These are phyloP conservation scores for Rutilus rutilus DNA, from an alignment of 2,113 vertebrate genomes.

Conservation along the genomic window DNA sequence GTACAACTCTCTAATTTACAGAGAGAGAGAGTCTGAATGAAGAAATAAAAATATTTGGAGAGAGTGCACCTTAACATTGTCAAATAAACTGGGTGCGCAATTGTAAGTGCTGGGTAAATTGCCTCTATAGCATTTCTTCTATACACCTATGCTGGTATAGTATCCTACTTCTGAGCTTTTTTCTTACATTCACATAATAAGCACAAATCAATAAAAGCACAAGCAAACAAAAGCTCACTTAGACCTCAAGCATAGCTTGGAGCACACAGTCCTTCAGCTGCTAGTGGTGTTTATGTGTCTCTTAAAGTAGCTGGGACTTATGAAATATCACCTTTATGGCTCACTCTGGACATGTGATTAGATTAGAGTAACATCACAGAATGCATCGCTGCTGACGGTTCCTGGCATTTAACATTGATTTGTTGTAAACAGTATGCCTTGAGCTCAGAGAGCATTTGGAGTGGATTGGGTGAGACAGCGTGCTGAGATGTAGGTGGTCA, in stretches of 20 bases:
- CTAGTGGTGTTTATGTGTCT: slow-evolving; percentile 23
- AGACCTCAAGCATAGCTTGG: slow-evolving; percentile 44
- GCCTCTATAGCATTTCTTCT: slow-evolving; percentile 41
- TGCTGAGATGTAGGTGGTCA: slow-evolving; percentile 24
- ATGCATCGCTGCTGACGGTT: slow-evolving; percentile 6
- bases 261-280: slow-evolving; percentile 48
- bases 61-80: slow-evolving; percentile 46
- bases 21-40: neutral
- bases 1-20: neutral
- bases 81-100: slow-evolving; percentile 49
- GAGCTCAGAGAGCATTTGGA: slow-evolving; percentile 13
- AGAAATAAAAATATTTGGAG: slow-evolving; percentile 32
- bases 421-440: neutral
- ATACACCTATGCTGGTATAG: slow-evolving; percentile 12
- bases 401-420: neutral
- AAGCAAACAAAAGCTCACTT: slow-evolving; percentile 57
- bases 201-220: slow-evolving; percentile 57
- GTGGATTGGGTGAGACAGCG: neutral
- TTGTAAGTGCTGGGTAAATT: slow-evolving; percentile 50
- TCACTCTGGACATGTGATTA: slow-evolving; percentile 22
- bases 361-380: slow-evolving; percentile 21
- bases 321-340: slow-evolving; percentile 23
- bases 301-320: slow-evolving; percentile 10
- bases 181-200: slow-evolving; percentile 44
- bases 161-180: neutral